phyloP scores from a whole-genome alignment of 2,797 vertebrate species.

The Channa striata region DNA sequence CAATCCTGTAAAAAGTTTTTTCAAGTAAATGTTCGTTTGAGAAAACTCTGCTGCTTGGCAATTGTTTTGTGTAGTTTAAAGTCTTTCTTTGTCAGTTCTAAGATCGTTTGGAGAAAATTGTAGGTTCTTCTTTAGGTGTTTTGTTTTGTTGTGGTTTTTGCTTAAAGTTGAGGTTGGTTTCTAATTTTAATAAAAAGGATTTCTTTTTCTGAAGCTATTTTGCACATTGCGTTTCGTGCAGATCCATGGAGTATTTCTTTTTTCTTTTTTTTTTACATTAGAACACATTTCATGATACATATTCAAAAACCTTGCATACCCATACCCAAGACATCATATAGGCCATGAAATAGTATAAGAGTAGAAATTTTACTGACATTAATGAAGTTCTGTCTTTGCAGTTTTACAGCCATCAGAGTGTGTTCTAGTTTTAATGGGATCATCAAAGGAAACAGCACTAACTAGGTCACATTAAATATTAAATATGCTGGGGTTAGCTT shows the following conservation, averaged over 20 bases:
- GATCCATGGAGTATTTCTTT: too few relatives aligned
- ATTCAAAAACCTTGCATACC: background rate
- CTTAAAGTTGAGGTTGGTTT: too few relatives aligned
- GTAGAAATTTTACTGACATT: slow-evolving; percentile 12
- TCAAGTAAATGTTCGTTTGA: too few relatives aligned
- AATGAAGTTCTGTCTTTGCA: slow-evolving; percentile 8
- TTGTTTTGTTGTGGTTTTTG: too few relatives aligned
- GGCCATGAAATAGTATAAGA: slow-evolving; percentile 23
- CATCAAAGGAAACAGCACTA: slow-evolving; percentile 51
- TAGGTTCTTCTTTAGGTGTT: background rate
- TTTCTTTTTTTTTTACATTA: background rate
- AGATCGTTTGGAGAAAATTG: too few relatives aligned
- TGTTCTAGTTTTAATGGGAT: slow-evolving; percentile 50
- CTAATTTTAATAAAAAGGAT: too few relatives aligned
- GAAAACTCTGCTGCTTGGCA: too few relatives aligned
- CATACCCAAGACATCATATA: background rate
- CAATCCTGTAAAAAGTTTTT: too few relatives aligned
- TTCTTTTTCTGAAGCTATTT: too few relatives aligned
- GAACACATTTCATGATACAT: slow-evolving; percentile 5
- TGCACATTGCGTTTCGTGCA: too few relatives aligned
- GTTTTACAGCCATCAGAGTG: slow-evolving; percentile 18
- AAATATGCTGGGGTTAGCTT: slow-evolving; percentile 53
- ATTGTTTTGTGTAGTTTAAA: too few relatives aligned
- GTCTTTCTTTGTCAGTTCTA: too few relatives aligned
- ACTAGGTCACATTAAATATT: slow-evolving; percentile 52